Base-by-base conservation (phyloP, 2,797 vertebrate species). In the Phrynocephalus forsythii region DNA sequence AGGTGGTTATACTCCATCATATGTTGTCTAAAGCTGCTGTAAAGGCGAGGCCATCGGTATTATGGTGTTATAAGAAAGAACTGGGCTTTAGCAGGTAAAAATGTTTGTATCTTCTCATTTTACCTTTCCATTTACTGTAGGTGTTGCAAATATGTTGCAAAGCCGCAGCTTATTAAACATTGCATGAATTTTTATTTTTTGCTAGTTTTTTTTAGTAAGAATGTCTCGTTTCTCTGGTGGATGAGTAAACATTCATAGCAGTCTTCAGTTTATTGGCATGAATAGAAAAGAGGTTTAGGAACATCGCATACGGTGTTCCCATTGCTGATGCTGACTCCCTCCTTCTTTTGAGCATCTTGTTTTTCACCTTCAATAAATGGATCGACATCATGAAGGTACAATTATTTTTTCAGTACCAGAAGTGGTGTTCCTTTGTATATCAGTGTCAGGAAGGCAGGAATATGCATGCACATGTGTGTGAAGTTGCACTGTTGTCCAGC, bases 11-110 rank as follows among this genome's bases (percentile, higher is more conserved):
- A 90, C 97, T 99, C 69, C 99, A 99, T 93, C 99, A 99, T 94
- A 99, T 99, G 99, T 79, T 99, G 90, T 99, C 99, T 68, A 99
- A 99, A 97, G 97, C 99, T 5, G 90, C 97, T 0, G 98, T 99
- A 83, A 98, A 95, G 95, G 98, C 99, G 6, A 96, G 99, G 13
- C 99, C 99, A 5, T 99, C 99, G 0, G 99, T 99, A 2, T 96
- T 99, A 0, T 99, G 99, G 99, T 99, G 99, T 94, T 99, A 99
- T 89, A 99, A 99, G 85, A 99, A 99, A 89, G 99, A 99, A 50
- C 96, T 99, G 24, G 98, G 98, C 18, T 99, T 99, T 85, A 99
- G 98, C 98, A 99, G 98, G 99, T 99, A 90, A 96, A 94, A 9
- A 3, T 0, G 1, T 8, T 24, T 0, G 0, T 1, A 75, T 71